Conservation (phyloP, 2,797 vertebrate genomes). For the Crax fasciolata region DNA sequence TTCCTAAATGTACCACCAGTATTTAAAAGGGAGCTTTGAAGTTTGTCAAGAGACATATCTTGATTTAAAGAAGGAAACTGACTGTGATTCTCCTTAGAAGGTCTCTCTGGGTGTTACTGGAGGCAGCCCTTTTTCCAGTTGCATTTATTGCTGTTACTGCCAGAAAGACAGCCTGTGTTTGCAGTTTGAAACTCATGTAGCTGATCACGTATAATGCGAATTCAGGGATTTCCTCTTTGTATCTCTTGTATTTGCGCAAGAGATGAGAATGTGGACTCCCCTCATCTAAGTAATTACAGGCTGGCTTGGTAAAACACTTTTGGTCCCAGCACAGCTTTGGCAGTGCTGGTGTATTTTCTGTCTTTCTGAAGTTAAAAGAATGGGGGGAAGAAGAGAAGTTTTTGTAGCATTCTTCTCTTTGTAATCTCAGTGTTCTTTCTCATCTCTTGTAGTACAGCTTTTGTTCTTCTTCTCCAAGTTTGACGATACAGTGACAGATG, state of each 20-base stretch:
- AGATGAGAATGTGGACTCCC: conserved; percentile 53
- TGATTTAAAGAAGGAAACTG: background rate
- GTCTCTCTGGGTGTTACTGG: background rate
- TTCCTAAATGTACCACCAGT: background rate
- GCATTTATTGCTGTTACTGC: background rate
- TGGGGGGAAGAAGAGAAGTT: background rate
- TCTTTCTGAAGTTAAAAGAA: background rate
- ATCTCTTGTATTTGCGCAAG: background rate
- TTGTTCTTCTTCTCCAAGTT: background rate
- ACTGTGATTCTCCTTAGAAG: background rate
- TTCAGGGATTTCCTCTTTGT: background rate
- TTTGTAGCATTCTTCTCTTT: background rate
- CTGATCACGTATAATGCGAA: rapidly evolving
- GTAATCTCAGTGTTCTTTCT: rapidly evolving
- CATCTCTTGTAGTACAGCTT: background rate
- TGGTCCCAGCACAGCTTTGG: background rate
- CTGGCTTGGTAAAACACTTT: background rate
- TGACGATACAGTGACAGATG: background rate
- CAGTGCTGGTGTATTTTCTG: background rate
- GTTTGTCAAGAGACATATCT: background rate
- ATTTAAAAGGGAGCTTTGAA: background rate
- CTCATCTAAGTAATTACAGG: background rate
- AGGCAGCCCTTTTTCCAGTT: rapidly evolving
- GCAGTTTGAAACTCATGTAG: background rate
- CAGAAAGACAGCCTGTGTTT: background rate